These are phyloP conservation scores for Eulemur coronatus DNA, from an alignment of 2,797 vertebrate species.

Conservation along the genomic window DNA sequence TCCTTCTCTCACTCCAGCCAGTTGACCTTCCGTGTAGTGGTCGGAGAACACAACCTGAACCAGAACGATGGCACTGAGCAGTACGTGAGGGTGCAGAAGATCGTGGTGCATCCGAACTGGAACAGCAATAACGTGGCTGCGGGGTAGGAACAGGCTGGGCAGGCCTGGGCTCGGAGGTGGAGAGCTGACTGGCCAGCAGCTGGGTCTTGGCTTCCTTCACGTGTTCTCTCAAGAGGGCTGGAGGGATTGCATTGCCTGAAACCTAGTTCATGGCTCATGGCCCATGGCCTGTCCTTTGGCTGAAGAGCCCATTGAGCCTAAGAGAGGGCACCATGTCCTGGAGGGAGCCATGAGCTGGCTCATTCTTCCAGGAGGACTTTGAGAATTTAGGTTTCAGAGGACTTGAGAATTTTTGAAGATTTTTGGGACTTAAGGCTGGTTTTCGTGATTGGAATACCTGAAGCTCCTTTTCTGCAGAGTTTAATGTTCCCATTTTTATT, in stretches of 20 bases:
- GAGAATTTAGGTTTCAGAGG: neutral
- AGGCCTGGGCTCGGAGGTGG: neutral
- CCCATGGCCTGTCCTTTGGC: neutral
- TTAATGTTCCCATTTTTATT: neutral
- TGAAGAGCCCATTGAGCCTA: neutral
- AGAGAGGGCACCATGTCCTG: neutral
- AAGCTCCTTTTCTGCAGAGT: neutral
- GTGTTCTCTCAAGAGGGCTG: neutral
- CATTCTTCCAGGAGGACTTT: neutral
- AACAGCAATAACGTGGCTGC: slow-evolving; percentile 84
- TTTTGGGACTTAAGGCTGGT: neutral
- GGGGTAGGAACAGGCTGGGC: slow-evolving; percentile 83
- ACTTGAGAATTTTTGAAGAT: neutral
- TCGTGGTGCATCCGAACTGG: slow-evolving; percentile 89
- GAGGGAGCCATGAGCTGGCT: neutral
- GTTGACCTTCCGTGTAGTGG: slow-evolving; percentile 89
- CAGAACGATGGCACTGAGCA: slow-evolving; percentile 87
- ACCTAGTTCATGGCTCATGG: neutral
- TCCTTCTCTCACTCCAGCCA: slow-evolving; percentile 52
- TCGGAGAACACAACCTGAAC: slow-evolving; percentile 91
- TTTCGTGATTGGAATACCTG: neutral
- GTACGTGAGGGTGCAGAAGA: slow-evolving; percentile 84
- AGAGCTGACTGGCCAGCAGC: neutral
- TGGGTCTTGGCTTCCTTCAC: neutral
- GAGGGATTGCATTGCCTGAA: neutral